phyloP scores from a whole-genome alignment of 2,888 invertebrate species.

The Alcis repandata region DNA sequence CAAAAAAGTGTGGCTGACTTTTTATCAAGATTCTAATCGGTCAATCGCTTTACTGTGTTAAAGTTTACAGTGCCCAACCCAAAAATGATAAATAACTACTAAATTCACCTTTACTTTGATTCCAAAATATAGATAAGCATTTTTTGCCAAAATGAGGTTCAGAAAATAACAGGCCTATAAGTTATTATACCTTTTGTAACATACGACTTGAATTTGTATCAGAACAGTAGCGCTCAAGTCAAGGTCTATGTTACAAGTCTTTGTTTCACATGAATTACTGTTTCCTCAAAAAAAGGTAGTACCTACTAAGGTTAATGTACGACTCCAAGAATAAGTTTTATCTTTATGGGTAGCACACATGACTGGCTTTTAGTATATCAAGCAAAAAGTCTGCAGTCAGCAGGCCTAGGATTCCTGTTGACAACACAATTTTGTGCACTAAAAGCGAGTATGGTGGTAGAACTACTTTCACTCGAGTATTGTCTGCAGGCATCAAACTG shows the following conservation, averaged over 20 bases:
- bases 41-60: background rate
- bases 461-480: conserved; percentile 43
- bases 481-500: conserved; percentile 38
- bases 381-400: too few species aligned
- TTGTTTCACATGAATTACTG: conserved; percentile 2
- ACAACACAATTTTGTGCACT: conserved; percentile 5
- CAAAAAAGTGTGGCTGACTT: background rate
- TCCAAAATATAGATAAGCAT: too few species aligned
- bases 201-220: background rate
- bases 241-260: conserved; percentile 10
- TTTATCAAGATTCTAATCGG: conserved; percentile 3
- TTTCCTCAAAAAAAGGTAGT: conserved; percentile 5
- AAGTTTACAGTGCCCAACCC: background rate
- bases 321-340: background rate
- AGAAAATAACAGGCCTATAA: background rate
- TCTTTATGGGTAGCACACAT: background rate
- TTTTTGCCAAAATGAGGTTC: too few species aligned
- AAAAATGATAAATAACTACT: background rate
- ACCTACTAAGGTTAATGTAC: conserved; percentile 18
- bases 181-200: background rate
- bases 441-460: background rate
- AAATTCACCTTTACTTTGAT: background rate
- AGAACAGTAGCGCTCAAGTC: conserved; percentile 17
- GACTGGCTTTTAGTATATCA: background rate
- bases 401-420: background rate